These are phyloP conservation scores for Drosophila pseudoananassae DNA, from an alignment of 1,140 invertebrate genomes.

Conservation along the genomic window DNA sequence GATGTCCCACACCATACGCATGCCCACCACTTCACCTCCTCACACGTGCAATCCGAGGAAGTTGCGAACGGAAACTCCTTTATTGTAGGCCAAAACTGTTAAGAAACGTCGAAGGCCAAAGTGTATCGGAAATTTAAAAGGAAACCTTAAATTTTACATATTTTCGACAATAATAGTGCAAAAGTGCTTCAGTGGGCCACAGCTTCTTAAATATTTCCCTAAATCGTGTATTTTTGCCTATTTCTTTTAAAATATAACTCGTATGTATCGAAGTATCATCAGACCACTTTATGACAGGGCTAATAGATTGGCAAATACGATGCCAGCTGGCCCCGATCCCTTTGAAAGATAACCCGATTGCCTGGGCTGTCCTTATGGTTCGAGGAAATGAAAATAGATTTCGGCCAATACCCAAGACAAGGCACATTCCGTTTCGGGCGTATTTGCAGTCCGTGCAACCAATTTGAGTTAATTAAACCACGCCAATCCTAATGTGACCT, in stretches of 20 bases:
- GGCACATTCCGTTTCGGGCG: neutral
- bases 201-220: too few relatives aligned
- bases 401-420: slow-evolving; percentile 17
- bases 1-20: slow-evolving; percentile 3
- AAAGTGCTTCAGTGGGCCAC: too few relatives aligned
- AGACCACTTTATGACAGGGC: neutral
- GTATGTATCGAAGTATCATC: too few relatives aligned
- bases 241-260: too few relatives aligned
- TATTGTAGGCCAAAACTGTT: slow-evolving; percentile 38
- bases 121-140: slow-evolving; percentile 17
- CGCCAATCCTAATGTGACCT: slow-evolving; percentile 76
- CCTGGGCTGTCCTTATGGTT: neutral
- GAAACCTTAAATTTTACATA: neutral
- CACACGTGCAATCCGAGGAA: slow-evolving; percentile 26
- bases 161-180: too few relatives aligned
- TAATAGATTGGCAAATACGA: neutral
- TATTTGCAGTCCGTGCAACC: slow-evolving; percentile 53
- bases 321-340: neutral
- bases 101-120: slow-evolving; percentile 26
- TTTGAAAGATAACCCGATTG: slow-evolving; percentile 27
- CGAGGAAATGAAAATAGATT: slow-evolving; percentile 35
- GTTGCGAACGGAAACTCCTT: slow-evolving; percentile 25
- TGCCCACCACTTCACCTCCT: slow-evolving; percentile 2
- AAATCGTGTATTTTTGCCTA: too few relatives aligned
- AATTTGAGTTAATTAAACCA: slow-evolving; percentile 78